phyloP scores from a whole-genome alignment of 2,113 vertebrate species.

The Oreotragus oreotragus region DNA sequence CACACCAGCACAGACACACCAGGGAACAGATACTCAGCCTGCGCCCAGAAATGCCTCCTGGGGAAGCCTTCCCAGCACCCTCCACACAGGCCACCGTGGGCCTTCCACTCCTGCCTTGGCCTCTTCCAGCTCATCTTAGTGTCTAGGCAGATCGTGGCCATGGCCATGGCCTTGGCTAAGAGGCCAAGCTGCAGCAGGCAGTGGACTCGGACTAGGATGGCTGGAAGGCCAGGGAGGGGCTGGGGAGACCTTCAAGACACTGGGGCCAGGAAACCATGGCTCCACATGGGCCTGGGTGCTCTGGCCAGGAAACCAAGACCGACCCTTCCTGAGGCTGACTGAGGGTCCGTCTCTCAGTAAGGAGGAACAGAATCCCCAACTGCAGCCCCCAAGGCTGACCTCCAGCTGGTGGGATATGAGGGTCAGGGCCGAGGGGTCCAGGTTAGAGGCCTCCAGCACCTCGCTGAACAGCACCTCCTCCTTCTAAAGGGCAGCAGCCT shows the following conservation, averaged over 20 bases:
- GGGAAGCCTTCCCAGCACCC: not conserved
- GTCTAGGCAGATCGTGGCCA: rapidly evolving
- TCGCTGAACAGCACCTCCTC: constrained; percentile 86
- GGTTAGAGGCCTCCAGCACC: constrained; percentile 82
- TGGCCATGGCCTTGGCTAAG: rapidly evolving
- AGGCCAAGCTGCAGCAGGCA: not conserved
- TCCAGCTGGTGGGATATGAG: constrained; percentile 82
- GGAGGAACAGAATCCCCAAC: too few relatives aligned
- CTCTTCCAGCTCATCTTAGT: not conserved
- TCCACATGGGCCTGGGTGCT: too few relatives aligned
- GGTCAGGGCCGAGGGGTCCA: constrained; percentile 81
- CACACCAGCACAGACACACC: rapidly evolving
- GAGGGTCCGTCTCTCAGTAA: too few relatives aligned
- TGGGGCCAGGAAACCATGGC: not conserved
- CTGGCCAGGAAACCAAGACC: too few relatives aligned
- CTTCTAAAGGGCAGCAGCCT: constrained; percentile 81
- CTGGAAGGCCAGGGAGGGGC: not conserved
- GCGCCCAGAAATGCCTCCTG: rapidly evolving
- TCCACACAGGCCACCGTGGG: rapidly evolving
- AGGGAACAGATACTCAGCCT: rapidly evolving
- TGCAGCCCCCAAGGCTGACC: constrained; percentile 74
- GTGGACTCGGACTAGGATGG: too few relatives aligned
- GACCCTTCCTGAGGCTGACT: too few relatives aligned
- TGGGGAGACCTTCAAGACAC: too few relatives aligned
- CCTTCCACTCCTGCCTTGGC: rapidly evolving